Evolutionary conservation across 2,797 vertebrate species (phyloP).

Genomic region (Sebastes vulpes): DNA sequence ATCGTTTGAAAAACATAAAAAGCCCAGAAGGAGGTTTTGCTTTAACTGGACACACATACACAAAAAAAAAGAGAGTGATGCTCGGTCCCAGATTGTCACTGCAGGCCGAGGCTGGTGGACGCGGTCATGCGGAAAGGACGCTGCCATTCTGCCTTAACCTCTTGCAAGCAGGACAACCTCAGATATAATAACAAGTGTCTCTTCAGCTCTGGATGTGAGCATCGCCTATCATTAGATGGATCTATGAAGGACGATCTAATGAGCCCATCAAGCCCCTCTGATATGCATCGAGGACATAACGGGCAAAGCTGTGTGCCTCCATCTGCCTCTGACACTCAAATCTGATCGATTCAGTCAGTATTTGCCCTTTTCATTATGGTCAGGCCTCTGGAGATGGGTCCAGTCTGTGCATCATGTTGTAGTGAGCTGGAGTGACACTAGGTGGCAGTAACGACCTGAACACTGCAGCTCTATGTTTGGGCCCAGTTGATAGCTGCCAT

Average conservation of each 20-base stretch:
- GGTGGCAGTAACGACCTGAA: constrained; percentile 47
- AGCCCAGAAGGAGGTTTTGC: background rate
- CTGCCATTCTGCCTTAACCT: constrained; percentile 50
- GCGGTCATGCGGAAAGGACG: constrained; percentile 52
- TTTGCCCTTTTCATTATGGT: constrained; percentile 47
- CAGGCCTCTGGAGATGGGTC: constrained; percentile 17
- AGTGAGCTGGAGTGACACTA: constrained; percentile 37
- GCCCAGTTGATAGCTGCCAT: background rate
- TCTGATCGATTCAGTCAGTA: constrained; percentile 26
- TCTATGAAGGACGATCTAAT: constrained; percentile 10
- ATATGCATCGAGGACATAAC: background rate
- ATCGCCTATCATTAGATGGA: constrained; percentile 5
- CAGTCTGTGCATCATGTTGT: background rate
- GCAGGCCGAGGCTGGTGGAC: constrained; percentile 44
- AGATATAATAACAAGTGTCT: constrained; percentile 19
- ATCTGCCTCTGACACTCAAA: background rate
- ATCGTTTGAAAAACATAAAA: background rate
- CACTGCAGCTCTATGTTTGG: background rate
- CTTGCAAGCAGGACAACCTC: constrained; percentile 23
- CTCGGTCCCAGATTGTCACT: constrained; percentile 21
- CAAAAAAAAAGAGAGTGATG: background rate
- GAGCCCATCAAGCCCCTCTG: background rate
- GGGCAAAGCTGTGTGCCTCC: background rate
- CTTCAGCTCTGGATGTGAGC: constrained; percentile 6
- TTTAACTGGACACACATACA: background rate